Percentiles rank a stretch among this genome's conserved stretches.
phyloP scores from a whole-genome alignment of 2,797 vertebrate species.

The Silurus aristotelis region DNA sequence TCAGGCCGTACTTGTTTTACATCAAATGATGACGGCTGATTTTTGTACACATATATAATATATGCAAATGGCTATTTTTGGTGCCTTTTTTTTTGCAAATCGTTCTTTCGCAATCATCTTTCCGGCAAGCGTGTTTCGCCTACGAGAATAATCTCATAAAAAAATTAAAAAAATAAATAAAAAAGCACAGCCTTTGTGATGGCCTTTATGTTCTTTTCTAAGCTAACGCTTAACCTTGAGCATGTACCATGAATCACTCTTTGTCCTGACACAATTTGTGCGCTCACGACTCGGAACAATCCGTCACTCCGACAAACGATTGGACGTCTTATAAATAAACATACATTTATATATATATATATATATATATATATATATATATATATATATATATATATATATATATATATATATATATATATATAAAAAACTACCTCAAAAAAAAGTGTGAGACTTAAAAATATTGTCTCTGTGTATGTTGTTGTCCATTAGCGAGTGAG shows the following conservation, averaged over 20 bases:
- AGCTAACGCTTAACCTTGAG: slow-evolving; percentile 69
- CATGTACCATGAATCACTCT: slow-evolving; percentile 68
- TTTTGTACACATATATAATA: slow-evolving; percentile 61
- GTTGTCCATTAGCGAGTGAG: slow-evolving; percentile 5
- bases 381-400: too few species aligned
- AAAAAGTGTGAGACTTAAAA: too few species aligned
- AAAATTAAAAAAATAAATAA: slow-evolving; percentile 7
- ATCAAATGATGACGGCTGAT: background rate
- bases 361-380: too few species aligned
- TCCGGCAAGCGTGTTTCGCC: slow-evolving; percentile 60
- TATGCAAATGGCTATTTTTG: slow-evolving; percentile 71
- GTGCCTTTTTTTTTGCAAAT: slow-evolving; percentile 53
- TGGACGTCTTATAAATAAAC: background rate
- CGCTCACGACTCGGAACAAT: background rate
- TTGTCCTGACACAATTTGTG: slow-evolving; percentile 54
- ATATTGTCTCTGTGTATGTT: too few species aligned
- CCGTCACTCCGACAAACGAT: background rate
- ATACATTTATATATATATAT: background rate
- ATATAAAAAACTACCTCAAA: background rate
- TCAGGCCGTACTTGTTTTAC: slow-evolving; percentile 64
- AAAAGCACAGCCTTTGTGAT: slow-evolving; percentile 60
- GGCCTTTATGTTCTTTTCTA: slow-evolving; percentile 65
- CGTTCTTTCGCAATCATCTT: slow-evolving; percentile 73
- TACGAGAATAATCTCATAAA: slow-evolving; percentile 46
- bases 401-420: too few species aligned